These are phyloP conservation scores for Gymnocypris eckloni DNA, from an alignment of 2,797 vertebrate species.

Conservation along the genomic window DNA sequence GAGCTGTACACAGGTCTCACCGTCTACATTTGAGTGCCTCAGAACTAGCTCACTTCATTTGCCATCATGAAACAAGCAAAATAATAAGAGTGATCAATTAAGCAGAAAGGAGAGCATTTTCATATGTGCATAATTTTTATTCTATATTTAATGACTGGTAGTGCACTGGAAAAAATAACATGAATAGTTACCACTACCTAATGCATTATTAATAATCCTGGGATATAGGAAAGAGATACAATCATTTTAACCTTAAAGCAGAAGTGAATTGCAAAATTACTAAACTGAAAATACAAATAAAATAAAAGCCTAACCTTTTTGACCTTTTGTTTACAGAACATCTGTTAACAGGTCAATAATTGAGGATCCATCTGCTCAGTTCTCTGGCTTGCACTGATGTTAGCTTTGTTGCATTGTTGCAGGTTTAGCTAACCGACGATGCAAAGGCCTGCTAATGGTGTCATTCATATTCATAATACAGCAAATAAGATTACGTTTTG, in stretches of 20 bases:
- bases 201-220: slow-evolving; percentile 46
- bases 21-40: not conserved
- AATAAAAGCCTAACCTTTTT: slow-evolving; percentile 3
- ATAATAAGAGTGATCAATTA: slow-evolving; percentile 49
- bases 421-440: not conserved
- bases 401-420: not conserved
- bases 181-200: slow-evolving; percentile 34
- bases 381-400: not conserved
- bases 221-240: not conserved
- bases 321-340: not conserved
- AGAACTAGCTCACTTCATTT: not conserved
- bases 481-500: slow-evolving; percentile 7
- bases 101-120: slow-evolving; percentile 58
- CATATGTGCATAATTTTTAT: slow-evolving; percentile 44
- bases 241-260: slow-evolving; percentile 15
- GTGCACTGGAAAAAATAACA: slow-evolving; percentile 23
- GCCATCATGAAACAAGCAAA: slow-evolving; percentile 57
- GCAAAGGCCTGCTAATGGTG: not conserved
- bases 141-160: slow-evolving; percentile 28
- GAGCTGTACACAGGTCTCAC: not conserved
- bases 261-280: slow-evolving; percentile 5
- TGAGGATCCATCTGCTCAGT: not conserved
- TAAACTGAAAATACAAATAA: not conserved
- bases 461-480: not conserved
- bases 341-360: not conserved